These are phyloP conservation scores for Poecile montanus DNA, from an alignment of 2,797 vertebrate species.

Conservation along the genomic window DNA sequence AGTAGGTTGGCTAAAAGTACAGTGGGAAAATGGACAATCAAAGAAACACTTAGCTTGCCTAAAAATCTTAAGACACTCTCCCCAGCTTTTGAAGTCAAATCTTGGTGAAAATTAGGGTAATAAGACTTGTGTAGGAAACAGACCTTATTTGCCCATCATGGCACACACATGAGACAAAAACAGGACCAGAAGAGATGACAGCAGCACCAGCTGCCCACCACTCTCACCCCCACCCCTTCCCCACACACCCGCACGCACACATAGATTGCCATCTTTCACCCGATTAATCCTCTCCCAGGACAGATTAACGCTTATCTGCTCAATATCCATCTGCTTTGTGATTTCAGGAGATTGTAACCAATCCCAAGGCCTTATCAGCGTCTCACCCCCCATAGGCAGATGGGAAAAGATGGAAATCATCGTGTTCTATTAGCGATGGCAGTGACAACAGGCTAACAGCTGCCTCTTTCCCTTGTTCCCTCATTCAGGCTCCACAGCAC, in stretches of 20 bases:
- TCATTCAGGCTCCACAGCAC: conserved; percentile 3
- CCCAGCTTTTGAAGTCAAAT: neutral
- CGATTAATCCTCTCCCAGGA: conserved; percentile 76
- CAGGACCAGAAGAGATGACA: conserved; percentile 13
- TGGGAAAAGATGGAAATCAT: conserved; percentile 70
- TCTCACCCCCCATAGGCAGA: conserved; percentile 55
- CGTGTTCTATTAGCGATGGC: conserved; percentile 56
- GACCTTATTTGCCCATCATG: neutral
- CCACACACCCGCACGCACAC: neutral
- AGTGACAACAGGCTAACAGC: conserved; percentile 56
- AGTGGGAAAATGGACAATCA: neutral
- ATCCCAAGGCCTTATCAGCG: conserved; percentile 62
- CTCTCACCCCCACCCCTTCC: neutral
- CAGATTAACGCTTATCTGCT: conserved; percentile 78
- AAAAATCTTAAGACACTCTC: neutral
- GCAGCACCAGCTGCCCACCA: conserved; percentile 68
- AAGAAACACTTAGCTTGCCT: neutral
- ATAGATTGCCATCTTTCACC: conserved; percentile 71
- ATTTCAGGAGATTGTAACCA: conserved; percentile 77
- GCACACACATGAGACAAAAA: conserved; percentile 46
- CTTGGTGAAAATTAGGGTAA: conserved; percentile 22
- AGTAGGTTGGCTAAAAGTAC: neutral
- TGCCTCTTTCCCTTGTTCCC: conserved; percentile 43
- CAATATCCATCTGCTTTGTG: conserved; percentile 77
- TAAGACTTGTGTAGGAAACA: neutral